Base-by-base conservation (phyloP, 2,113 vertebrate genomes). In the Echinops telfairi region DNA sequence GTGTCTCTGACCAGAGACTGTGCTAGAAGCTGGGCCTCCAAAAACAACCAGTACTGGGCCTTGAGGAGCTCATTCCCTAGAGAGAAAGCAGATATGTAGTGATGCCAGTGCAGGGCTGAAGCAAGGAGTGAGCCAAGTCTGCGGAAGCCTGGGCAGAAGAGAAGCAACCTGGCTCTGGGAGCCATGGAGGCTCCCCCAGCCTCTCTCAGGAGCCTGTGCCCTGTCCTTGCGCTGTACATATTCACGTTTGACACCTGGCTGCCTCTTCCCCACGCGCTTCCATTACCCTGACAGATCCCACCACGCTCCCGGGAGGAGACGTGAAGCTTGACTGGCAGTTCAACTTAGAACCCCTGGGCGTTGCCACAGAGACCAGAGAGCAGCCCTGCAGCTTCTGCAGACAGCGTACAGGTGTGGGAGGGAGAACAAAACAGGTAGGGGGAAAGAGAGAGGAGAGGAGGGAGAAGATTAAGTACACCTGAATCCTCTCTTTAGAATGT, bases 261-360 rank as follows among this genome's bases (percentile, higher is more conserved):
- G 23, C 20, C 29, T 89, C 53, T 88, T 83, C 57, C 62, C 33
- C 66, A 43, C 60, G 23, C 22, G 22, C 83, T 79, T 29, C 82
- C 70, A 47, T 7, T 40, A 78, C 70, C 33, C 78, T 70, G 88
- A 95, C 71, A 94, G 47, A 12, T 73, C 33, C 70, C 31, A 64
- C 79, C 17, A 20, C 0, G 0, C 78, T 92, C 83, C 62, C 38
- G 22, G 19, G 31, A 81, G 38, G 40, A 91, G 71, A 88, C 89
- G 38, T 70, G 70, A 86, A 16, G 75, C 78, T 83, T 93, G 80
- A 93, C 60, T 86, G 93, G 78, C 76, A 88, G 66, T 43, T 89
- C 29, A 47, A 66, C 22, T 68, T 68, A 36, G 17, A 88, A 85
- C 68, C 57, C 82, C 77, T 89, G 53, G 33, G 36, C 77, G 6